Base-by-base conservation (phyloP, 2,797 vertebrate species). In the Galago senegalensis region DNA sequence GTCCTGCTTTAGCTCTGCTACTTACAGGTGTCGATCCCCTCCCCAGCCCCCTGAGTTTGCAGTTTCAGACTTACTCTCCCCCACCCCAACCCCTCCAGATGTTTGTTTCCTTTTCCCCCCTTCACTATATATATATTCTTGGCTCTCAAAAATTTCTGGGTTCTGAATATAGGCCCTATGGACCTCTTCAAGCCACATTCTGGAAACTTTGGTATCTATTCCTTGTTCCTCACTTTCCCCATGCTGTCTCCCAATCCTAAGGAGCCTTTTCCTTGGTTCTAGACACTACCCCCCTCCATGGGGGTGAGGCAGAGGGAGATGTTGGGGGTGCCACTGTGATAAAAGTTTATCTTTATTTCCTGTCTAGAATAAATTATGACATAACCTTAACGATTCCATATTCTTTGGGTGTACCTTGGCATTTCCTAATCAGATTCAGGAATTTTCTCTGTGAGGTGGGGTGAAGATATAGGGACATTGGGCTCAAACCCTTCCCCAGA, bases 341-440 rank as follows among this genome's bases (percentile, higher is more conserved):
- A 49, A 79, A 75, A 61, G 46, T 72, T 93, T 87, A 46, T 81
- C 73, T 65, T 93, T 69, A 29, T 88, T 82, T 92, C 53, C 43
- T 91, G 29, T 86, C 18, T 89, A 93, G 93, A 96, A 94, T 95
- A 94, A 97, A 96, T 4, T 5, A 86, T 72, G 40, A 95, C 43
- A 49, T 91, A 75, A 31, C 60, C 53, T 70, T 70, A 58, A 88
- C 0, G 5, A 37, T 81, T 87, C 34, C 83, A 60, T 97, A 79
- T 97, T 40, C 60, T 65, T 85, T 86, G 23, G 31, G 40, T 87
- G 88, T 40, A 89, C 67, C 23, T 40, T 93, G 69, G 69, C 17
- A 76, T 46, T 94, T 85, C 70, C 81, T 89, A 12, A 72, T 82
- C 21, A n/a, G 37, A 83, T 76, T 86, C 37, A 77, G 76, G 63